Evolutionary conservation across 2,113 vertebrate species (phyloP), one percentile per base, ranked within the genome.

Genomic region (Phasianus colchicus): DNA sequence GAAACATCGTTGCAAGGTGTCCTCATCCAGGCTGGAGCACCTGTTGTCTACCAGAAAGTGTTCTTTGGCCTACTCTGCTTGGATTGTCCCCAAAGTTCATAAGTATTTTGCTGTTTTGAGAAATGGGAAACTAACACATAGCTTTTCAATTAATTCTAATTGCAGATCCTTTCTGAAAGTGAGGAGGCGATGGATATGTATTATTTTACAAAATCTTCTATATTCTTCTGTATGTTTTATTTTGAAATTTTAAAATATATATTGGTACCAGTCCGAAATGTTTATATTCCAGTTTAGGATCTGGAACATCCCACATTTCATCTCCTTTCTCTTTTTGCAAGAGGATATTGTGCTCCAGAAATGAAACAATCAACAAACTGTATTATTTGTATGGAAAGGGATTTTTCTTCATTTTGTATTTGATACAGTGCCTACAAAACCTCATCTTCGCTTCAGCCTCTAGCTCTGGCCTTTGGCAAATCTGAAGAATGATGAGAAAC

Each of bases 401-500:
- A 61, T 6, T 29, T 0, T 0, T 86, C 86, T 88, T 88, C 66
- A n/a, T 86, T 88, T 88, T 58, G 4, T 80, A 11, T 90, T 80
- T 90, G 40, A 45, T 67, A 27, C 3, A 65, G 27, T 42, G 22
- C 6, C 42, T 77, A 8, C 5, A 58, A 92, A 90, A 89, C 54
- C 13, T 69, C 63, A 50, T 89, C 19, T 92, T 82, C 17, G 4
- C 25, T 83, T 80, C 15, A 76, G 63, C 60, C 7, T 89, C 42
- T 83, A 10, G 3, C 13, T 85, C 43, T 48, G 21, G n/a, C 29
- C 61, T 89, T 89, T 64, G 25, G 0, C 64, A 66, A 58, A 78
- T 36, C 32, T 80, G 34, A 90, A 90, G 63, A 92, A 90, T 70
- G 30, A 89, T 76, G 84, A 89, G 65, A 90, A 93, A 75, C 24